Evolutionary conservation across 2,797 vertebrate species (phyloP), one percentile per base, ranked within the genome.

Genomic region (Coluber constrictor): DNA sequence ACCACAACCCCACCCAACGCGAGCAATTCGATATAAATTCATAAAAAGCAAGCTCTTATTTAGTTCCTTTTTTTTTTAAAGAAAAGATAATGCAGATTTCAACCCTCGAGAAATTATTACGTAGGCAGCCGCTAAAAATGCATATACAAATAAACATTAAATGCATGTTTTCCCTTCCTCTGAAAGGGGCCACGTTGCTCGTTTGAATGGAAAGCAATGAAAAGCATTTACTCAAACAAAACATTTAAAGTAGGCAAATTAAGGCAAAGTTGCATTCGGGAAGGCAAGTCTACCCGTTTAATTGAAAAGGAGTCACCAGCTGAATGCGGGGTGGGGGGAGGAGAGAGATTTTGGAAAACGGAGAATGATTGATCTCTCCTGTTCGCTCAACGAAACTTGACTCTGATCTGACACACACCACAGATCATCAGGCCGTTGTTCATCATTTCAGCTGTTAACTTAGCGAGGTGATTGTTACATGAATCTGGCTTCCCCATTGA

Each of bases 181-280:
- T 94, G 86, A 93, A 95, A 93, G 96, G 63, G 90, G 96, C 94
- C 89, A 56, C 9, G 88, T 7, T 91, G 79, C 90, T 88, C 83
- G 90, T 94, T 90, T 93, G 93, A 74, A 90, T 66, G 92, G 25
- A 93, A 95, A 20, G 29, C 61, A 95, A 94, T 94, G 29, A 86
- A 89, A 95, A 95, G 94, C 93, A 95, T 91, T 96, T 96, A 96
- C 96, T 95, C 92, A 96, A 96, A 96, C 88, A 91, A 96, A 95
- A 91, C 86, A 94, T 95, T 96, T 57, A 94, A 95, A 94, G 43
- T 70, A 89, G 93, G 88, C 93, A 96, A 97, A 96, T 94, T 95
- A 94, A 91, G 61, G 90, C 66, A 83, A 93, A 94, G 18, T 70
- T 89, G 18, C 29, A 93, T 87, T 89, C 11, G 25, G 66, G 25